phyloP scores from a whole-genome alignment of 2,113 vertebrate genomes.

The Aptenodytes forsteri region DNA sequence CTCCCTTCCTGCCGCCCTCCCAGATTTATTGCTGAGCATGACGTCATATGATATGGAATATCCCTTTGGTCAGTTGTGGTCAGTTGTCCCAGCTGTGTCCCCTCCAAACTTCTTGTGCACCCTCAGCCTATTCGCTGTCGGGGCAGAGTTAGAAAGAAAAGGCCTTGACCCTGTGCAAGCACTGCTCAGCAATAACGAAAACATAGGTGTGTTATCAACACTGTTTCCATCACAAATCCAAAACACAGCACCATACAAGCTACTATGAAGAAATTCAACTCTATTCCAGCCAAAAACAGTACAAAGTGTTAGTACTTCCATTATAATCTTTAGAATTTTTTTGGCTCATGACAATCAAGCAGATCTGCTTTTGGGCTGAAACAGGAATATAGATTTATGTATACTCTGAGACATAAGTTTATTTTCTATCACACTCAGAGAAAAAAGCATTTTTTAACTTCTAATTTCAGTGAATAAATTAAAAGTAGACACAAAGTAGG shows the following conservation, averaged over 20 bases:
- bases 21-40: neutral
- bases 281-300: neutral
- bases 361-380: neutral
- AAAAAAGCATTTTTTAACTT: neutral
- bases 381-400: neutral
- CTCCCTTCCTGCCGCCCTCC: no score
- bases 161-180: neutral
- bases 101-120: neutral
- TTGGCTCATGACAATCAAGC: neutral
- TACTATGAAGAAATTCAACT: neutral
- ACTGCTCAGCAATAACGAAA: neutral
- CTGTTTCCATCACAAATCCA: neutral
- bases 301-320: neutral
- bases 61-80: neutral
- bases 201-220: neutral
- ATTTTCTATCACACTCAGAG: neutral
- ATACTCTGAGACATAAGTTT: neutral
- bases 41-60: neutral
- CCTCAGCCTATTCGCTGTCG: rapidly evolving
- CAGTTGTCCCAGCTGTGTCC: neutral
- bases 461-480: neutral
- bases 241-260: neutral
- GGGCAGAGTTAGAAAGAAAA: neutral
- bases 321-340: neutral
- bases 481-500: neutral